Percentiles rank a stretch among this genome's conserved stretches.
These are phyloP conservation scores for Cinara cedri DNA, from an alignment of 2,888 invertebrate genomes.

Conservation along the genomic window DNA sequence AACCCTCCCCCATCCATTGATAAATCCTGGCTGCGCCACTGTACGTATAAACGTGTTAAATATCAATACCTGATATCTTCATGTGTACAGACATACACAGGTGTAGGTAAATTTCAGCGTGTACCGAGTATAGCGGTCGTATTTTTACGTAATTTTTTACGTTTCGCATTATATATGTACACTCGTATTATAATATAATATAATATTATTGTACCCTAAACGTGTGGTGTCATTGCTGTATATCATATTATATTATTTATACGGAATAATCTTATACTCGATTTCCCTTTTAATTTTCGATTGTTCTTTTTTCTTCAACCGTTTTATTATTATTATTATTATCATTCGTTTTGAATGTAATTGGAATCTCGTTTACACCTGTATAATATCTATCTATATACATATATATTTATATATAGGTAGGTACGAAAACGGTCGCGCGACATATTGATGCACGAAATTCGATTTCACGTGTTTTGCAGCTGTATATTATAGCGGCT, in stretches of 20 bases:
- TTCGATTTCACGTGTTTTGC: slow-evolving; percentile 53
- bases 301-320: slow-evolving; percentile 51
- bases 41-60: no score
- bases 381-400: no score
- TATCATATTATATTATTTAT: no score
- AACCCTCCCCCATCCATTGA: no score
- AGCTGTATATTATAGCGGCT: background rate
- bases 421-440: slow-evolving; percentile 18
- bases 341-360: slow-evolving; percentile 49
- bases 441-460: slow-evolving; percentile 43
- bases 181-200: no score
- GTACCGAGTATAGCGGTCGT: background rate
- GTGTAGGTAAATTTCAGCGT: background rate
- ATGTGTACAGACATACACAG: background rate
- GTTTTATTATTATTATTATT: slow-evolving; percentile 7
- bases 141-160: slow-evolving; percentile 2
- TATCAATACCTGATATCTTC: no score
- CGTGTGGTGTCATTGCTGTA: slow-evolving; percentile 40
- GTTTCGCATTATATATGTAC: background rate
- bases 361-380: slow-evolving; percentile 42
- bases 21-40: no score
- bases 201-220: background rate
- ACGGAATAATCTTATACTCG: slow-evolving; percentile 45
- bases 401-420: no score
- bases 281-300: slow-evolving; percentile 57